Conservation (phyloP, 2,888 invertebrate species). For the Eristalinus sepulchralis region DNA sequence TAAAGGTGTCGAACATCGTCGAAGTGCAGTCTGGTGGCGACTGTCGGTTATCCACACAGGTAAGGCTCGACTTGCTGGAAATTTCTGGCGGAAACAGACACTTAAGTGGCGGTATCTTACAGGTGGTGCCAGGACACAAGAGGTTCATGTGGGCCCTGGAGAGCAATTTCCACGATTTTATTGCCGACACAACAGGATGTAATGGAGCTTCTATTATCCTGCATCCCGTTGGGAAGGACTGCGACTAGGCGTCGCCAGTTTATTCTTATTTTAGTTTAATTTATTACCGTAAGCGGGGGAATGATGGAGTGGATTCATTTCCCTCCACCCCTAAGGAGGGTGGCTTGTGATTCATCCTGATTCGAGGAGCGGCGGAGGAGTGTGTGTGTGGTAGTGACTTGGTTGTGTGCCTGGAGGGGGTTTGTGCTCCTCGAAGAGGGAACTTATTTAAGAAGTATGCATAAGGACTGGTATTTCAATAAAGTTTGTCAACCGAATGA, state of each 20-base stretch:
- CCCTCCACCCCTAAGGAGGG: background rate
- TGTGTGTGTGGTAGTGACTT: background rate
- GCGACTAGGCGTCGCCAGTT: slow-evolving; percentile 73
- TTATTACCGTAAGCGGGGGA: background rate
- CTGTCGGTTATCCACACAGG: slow-evolving; percentile 84
- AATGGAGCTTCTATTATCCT: slow-evolving; percentile 84
- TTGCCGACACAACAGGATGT: slow-evolving; percentile 84
- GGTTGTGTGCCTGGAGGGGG: background rate
- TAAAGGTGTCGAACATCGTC: slow-evolving; percentile 83
- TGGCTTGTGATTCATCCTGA: background rate
- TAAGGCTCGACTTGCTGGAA: slow-evolving; percentile 46
- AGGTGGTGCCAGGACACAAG: slow-evolving; percentile 83
- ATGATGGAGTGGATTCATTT: background rate
- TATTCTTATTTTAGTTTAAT: background rate
- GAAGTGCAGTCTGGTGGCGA: slow-evolving; percentile 84
- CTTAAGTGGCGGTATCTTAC: slow-evolving; percentile 25
- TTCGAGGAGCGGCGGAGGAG: background rate
- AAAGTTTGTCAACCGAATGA: background rate
- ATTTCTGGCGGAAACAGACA: background rate
- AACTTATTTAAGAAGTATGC: background rate
- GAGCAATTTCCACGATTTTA: slow-evolving; percentile 86
- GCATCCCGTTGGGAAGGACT: slow-evolving; percentile 83
- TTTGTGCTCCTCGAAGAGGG: background rate
- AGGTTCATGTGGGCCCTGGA: slow-evolving; percentile 85
- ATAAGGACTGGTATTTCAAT: background rate